A percentile compares a stretch with the other conserved stretches of the same genome.
Conservation (phyloP, 2,888 invertebrate genomes). For the Lepidochitona cinerea region DNA sequence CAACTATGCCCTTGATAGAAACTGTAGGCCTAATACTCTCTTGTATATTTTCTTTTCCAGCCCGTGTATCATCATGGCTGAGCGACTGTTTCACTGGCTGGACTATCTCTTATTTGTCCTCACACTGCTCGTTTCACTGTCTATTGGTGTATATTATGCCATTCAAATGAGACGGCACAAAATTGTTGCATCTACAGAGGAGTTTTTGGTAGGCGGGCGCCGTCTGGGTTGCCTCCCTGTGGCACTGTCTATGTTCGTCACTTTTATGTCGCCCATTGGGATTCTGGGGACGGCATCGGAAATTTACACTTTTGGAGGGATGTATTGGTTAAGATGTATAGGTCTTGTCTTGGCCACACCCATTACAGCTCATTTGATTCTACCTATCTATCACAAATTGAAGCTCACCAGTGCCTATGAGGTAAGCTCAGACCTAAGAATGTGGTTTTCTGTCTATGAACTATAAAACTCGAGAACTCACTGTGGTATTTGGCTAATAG, state of each 20-base stretch:
- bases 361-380: slow-evolving; percentile 36
- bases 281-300: slow-evolving; percentile 35
- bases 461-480: too few species aligned
- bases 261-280: slow-evolving; percentile 38
- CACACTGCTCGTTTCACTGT: slow-evolving; percentile 24
- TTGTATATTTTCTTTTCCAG: too few species aligned
- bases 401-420: slow-evolving; percentile 43
- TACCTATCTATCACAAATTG: slow-evolving; percentile 41
- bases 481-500: too few species aligned
- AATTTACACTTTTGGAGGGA: slow-evolving; percentile 19
- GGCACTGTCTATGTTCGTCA: slow-evolving; percentile 30
- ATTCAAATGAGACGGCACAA: slow-evolving; percentile 12
- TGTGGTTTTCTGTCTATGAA: too few species aligned
- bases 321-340: background rate
- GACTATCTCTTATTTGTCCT: slow-evolving; percentile 33
- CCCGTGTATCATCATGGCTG: background rate
- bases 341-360: slow-evolving; percentile 57
- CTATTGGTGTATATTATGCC: slow-evolving; percentile 29
- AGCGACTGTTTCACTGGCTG: slow-evolving; percentile 31
- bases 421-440: too few species aligned
- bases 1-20: too few species aligned
- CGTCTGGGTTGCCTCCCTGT: slow-evolving; percentile 29
- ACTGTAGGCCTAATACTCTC: too few species aligned
- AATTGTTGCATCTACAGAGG: slow-evolving; percentile 23
- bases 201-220: slow-evolving; percentile 33